Conservation (phyloP, 2,888 invertebrate genomes). For the Mechanitis messenoides region DNA sequence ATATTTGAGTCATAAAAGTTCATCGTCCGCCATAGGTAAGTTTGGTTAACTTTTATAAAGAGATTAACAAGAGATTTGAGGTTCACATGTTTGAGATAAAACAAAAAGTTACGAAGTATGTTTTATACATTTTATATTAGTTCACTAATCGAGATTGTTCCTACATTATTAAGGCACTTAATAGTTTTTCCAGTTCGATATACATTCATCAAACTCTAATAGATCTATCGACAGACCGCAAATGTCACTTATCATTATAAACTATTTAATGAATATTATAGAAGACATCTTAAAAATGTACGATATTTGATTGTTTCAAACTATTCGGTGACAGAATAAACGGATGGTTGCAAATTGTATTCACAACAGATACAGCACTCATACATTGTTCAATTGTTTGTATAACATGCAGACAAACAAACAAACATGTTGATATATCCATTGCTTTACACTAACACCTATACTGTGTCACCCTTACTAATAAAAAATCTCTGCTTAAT, state of each 20-base stretch:
- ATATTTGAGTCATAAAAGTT: conserved; percentile 11
- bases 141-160: too few species aligned
- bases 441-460: background rate
- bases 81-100: conserved; percentile 26
- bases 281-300: background rate
- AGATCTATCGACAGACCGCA: background rate
- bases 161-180: too few species aligned
- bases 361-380: background rate
- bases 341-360: background rate
- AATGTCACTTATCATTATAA: background rate
- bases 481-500: too few species aligned
- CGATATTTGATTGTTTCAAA: background rate
- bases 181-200: too few species aligned
- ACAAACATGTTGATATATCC: conserved; percentile 1
- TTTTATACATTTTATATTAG: background rate
- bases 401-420: background rate
- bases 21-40: conserved; percentile 10
- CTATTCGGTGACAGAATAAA: background rate
- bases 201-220: background rate
- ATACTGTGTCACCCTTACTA: too few species aligned
- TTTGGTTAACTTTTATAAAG: conserved; percentile 4
- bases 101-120: background rate
- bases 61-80: conserved; percentile 17
- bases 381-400: conserved; percentile 2
- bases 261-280: background rate